Conservation (phyloP, 2,888 invertebrate genomes). For the Drosophila hamatofila region DNA sequence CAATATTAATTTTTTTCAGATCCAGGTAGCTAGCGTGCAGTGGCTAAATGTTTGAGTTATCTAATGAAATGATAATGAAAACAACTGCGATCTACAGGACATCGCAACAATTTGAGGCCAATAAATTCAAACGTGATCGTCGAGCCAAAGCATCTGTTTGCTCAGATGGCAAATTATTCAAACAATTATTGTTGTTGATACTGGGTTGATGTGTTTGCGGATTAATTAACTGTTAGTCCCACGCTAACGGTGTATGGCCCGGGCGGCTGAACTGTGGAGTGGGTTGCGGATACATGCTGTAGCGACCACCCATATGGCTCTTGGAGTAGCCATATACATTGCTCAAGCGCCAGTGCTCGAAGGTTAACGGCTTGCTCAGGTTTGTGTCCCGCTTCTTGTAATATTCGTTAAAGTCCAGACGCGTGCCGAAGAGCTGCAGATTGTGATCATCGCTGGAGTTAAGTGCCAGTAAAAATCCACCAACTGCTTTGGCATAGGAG, state of each 20-base stretch:
- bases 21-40: slow-evolving; percentile 32
- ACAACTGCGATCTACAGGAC: slow-evolving; percentile 15
- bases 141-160: background rate
- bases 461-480: slow-evolving; percentile 93
- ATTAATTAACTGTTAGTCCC: slow-evolving; percentile 13
- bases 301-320: slow-evolving; percentile 21
- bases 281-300: slow-evolving; percentile 8
- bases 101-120: slow-evolving; percentile 20
- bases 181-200: slow-evolving; percentile 7
- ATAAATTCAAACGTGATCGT: background rate
- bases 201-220: background rate
- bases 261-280: background rate
- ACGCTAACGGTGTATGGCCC: background rate
- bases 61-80: background rate
- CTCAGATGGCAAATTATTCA: background rate
- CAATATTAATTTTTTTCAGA: slow-evolving; percentile 7
- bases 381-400: slow-evolving; percentile 94
- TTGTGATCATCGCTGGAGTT: slow-evolving; percentile 94
- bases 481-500: slow-evolving; percentile 91
- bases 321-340: slow-evolving; percentile 35
- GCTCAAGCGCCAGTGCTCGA: slow-evolving; percentile 88
- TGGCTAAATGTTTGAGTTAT: slow-evolving; percentile 17
- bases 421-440: slow-evolving; percentile 94
- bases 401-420: slow-evolving; percentile 97
- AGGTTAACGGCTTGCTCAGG: slow-evolving; percentile 89